These are phyloP conservation scores for Anableps anableps DNA, from an alignment of 2,797 vertebrate species.

Conservation along the genomic window DNA sequence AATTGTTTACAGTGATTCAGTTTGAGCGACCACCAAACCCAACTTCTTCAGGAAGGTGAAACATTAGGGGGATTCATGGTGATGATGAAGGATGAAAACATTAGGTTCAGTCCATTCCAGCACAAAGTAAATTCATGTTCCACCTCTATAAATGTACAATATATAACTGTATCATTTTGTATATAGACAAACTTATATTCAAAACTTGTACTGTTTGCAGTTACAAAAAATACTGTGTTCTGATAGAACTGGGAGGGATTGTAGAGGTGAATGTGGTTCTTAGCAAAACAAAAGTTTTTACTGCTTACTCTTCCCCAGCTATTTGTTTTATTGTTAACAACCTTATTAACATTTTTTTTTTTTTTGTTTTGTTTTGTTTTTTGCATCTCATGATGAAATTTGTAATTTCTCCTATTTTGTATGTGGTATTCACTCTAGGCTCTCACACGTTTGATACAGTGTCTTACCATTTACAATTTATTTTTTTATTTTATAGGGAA, in stretches of 20 bases:
- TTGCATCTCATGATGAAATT: conserved; percentile 38
- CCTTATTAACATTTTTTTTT: conserved; percentile 4
- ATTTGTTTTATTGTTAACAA: conserved; percentile 46
- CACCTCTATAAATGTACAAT: conserved; percentile 67
- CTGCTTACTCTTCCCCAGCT: conserved; percentile 15
- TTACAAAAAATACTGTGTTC: conserved; percentile 70
- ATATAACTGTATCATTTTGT: conserved; percentile 82
- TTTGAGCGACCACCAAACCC: conserved; percentile 37
- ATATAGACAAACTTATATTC: conserved; percentile 78
- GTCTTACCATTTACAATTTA: conserved; percentile 6
- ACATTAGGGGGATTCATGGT: conserved; percentile 28
- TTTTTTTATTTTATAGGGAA: conserved; percentile 24
- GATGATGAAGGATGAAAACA: conserved; percentile 65
- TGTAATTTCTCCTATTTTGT: conserved; percentile 44
- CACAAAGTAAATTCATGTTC: conserved; percentile 74
- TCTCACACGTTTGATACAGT: conserved; percentile 23
- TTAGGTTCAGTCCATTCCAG: conserved; percentile 72
- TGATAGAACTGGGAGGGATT: conserved; percentile 54
- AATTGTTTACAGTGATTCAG: conserved; percentile 61
- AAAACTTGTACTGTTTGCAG: conserved; percentile 77
- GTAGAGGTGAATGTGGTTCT: conserved; percentile 61
- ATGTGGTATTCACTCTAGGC: conserved; percentile 40
- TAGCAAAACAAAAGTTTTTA: conserved; percentile 68
- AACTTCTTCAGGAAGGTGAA: conserved; percentile 31
- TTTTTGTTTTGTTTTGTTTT: conserved; percentile 29